Base-by-base conservation (phyloP, 92 coral and sea anemone genomes). In the Muricea muricata region DNA sequence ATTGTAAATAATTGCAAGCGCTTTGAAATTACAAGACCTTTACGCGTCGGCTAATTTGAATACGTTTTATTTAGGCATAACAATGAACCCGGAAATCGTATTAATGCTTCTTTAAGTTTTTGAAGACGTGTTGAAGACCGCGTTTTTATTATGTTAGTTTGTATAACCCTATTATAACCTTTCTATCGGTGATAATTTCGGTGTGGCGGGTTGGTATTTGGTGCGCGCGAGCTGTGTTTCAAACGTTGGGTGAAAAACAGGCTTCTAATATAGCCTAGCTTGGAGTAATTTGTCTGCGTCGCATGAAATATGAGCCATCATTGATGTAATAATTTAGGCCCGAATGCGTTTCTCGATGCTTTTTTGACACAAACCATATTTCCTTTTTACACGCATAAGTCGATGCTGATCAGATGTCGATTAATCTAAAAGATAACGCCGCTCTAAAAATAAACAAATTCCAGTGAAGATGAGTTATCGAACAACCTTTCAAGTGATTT, bases 51-150 rank as follows among this genome's bases (percentile, higher is more conserved):
- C 55, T 72, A 52, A 52, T 52, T 52, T 28, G 11, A 26, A 45
- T 55, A 12, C 29, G 65, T 21, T 47, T 58, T 23, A 25, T 73
- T 75, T 75, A 14, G 18, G 10, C 65, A 48, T 9, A 18, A 75
- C 65, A 47, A 28, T 75, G 65, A 28, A 71, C 65, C 80, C 80
- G 80, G 80, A 75, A 75, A 75, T 75, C 50, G 39, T 75, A 47
- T 75, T 75, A 47, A 14, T 26, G 18, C 28, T 73, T 73, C 57
- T 20, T n/a, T 73, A 63, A 73, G 79, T 18, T 73, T 25, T 45
- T 39, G 79, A 73, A 42, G 60, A 18, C 15, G 55, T 48, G 12
- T 45, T 25, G 42, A 75, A 31, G 17, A 37, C 80, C 80, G 40
- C 65, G 41, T 29, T 52, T 29, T 28, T 75, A 32, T 47, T 28